Base-by-base conservation (phyloP, 2,113 vertebrate species). In the Mirounga angustirostris region DNA sequence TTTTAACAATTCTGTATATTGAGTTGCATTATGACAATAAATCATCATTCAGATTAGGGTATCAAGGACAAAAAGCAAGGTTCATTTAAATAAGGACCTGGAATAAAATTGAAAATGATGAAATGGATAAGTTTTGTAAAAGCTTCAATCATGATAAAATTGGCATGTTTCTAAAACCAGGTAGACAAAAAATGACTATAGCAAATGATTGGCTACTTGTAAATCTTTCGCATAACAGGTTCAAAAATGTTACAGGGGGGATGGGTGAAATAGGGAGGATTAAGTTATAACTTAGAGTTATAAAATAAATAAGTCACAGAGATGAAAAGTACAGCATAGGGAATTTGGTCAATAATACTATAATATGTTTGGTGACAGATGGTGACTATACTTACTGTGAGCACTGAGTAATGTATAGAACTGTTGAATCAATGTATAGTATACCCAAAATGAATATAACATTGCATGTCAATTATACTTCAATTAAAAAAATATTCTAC, bases 71-170 rank as follows among this genome's bases (percentile, higher is more conserved):
- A 21, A 93, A 78, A 54, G 26, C 36, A 93, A 24, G 12, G 1
- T 94, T 33, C 21, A 74, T 83, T 91, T 80, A 88, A 88, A 58
- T 93, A 63, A 82, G 16, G 14, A 61, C 26, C 24, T 46, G 46
- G 6, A 81, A 65, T 93, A 86, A 92, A 95, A 85, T 87, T 7
- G 30, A 93, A 90, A 91, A 73, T 69, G 18, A 50, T 94, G 24
- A 52, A 4, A 88, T 85, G 22, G n/a, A 74, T 89, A 89, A 65
- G 28, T 78, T 81, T 0, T 76, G 7, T 63, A 30, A 90, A 67
- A 85, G 5, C 13, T 24, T 40, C 22, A 69, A 26, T 58, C 59
- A 90, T 50, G 22, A 58, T 82, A 40, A 81, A 63, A 18, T 73
- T 22, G 56, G 8, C 67, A 78, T 79, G 15, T 67, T 89, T 19